Base-by-base conservation (phyloP, 2,797 vertebrate genomes). In the Natrix natrix region DNA sequence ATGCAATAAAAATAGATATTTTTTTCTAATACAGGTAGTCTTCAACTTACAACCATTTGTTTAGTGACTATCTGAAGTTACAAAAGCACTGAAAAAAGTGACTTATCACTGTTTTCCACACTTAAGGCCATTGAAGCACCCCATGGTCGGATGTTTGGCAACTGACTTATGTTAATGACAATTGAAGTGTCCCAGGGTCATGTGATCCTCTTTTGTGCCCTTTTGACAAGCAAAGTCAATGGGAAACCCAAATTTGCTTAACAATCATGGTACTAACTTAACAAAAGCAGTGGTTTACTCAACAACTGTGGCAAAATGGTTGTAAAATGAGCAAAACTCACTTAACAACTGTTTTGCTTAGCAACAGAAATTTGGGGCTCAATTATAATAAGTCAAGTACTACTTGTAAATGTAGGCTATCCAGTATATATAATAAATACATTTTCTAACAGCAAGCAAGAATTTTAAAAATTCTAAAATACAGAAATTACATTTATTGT, bases 391-490 rank as follows among this genome's bases (percentile, higher is more conserved):
- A 8, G 32, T 74, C 32, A 37, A 74, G n/a, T 32, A 37, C 32
- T 74, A 37, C 16, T 3, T 37, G 16, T 20, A 32, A 91, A 32
- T 55, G 2, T 48, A 48, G 78, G 43, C 22, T 83, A 48, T 24
- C 37, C 11, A 24, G 22, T 83, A 14, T 10, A 92, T 57, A 22
- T 63, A 87, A 94, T 69, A 87, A 94, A 87, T 92, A 89, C 54
- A 0, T 89, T 12, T 93, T 93, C 11, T 55, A 52, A 86, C 89
- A 92, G 69, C 11, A 24, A 86, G 14, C 1, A 54, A 37, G 88
- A 66, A 32, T 24, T 24, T 86, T 20, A 55, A 91, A 78, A 54
- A 86, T 20, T 20, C 6, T 59, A 59, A 17, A 90, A 0, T 91
- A 93, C 43, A 5, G 6, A 56, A 93, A 0, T 91, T 92, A 83